A percentile compares a stretch with the other conserved stretches of the same genome.
These are phyloP conservation scores for Cotesia glomerata DNA, from an alignment of 1,140 invertebrate genomes.

Conservation along the genomic window DNA sequence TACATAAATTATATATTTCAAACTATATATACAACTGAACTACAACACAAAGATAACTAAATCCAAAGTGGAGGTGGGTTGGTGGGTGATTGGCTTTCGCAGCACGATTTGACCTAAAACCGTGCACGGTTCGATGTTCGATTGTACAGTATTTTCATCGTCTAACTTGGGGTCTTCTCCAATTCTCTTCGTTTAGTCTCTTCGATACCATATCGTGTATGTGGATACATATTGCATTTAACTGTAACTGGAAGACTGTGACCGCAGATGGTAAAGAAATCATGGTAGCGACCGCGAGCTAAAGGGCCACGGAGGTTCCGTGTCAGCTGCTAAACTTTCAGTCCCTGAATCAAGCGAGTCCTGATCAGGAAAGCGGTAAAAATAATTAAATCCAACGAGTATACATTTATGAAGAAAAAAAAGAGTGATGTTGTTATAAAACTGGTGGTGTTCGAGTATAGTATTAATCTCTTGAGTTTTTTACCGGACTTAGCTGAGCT, in stretches of 20 bases:
- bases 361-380: neutral
- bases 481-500: conserved; percentile 40
- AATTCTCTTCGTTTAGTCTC: conserved; percentile 38
- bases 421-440: neutral
- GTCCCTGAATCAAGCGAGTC: conserved; percentile 6
- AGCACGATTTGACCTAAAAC: conserved; percentile 62
- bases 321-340: neutral
- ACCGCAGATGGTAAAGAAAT: neutral
- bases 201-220: conserved; percentile 21
- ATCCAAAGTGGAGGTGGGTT: neutral
- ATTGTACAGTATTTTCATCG: conserved; percentile 14
- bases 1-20: too few species aligned
- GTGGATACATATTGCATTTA: neutral
- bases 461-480: conserved; percentile 33
- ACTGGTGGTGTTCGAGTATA: neutral
- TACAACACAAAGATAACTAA: too few species aligned
- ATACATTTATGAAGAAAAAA: neutral
- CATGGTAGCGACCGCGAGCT: too few species aligned
- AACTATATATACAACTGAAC: too few species aligned
- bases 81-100: conserved; percentile 55
- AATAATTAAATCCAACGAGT: neutral
- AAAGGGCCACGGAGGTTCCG: too few species aligned
- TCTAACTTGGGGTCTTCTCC: neutral
- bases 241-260: conserved; percentile 4
- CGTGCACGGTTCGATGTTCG: conserved; percentile 42